Base-by-base conservation (phyloP, 2,888 invertebrate genomes). In the Bellardia bayeri region DNA sequence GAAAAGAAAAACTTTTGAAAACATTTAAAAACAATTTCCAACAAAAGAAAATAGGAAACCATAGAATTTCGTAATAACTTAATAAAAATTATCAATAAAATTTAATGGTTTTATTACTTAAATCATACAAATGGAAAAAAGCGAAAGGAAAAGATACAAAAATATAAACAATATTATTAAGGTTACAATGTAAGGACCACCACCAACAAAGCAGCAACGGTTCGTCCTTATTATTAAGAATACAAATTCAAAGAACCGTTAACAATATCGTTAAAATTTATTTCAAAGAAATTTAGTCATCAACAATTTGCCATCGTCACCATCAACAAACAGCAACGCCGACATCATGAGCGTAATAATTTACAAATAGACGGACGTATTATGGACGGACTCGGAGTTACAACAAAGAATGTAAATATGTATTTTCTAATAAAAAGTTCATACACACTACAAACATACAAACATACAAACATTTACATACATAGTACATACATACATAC, bases 251-350 rank as follows among this genome's bases (percentile, higher is more conserved):
- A 85, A 78, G 78, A 80, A 74, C n/a, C 78, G 69, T 82, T 82
- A 78, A 84, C 76, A 85, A 78, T 78, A 66, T 87, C 66, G 72
- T 87, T 84, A 64, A 66, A 71, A 87, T 72, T 84, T 78, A 84
- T 71, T 84, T 81, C 82, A 54, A 81, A 82, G 78, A 69, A 87
- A 82, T 87, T 87, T 82, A 87, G 87, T 79, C 87, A 87, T 85
- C 87, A 82, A 40, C 66, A 75, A 68, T 68, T 61, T 56, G 51
- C 81, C 71, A 61, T 11, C 66, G 66, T 64, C 49, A 33, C 40
- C 49, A 68, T 56, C 58, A 49, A 42, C 30, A 69, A 58, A 51
- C 63, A 33, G 33, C 68, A 49, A 2, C 45, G 13, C 16, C 16
- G 45, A 2, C 64, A 69, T 56, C 16, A 64, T 49, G 54, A 23